A percentile compares a stretch with the other conserved stretches of the same genome.
phyloP scores from a whole-genome alignment of 2,113 vertebrate species.

The Caranx ignobilis region DNA sequence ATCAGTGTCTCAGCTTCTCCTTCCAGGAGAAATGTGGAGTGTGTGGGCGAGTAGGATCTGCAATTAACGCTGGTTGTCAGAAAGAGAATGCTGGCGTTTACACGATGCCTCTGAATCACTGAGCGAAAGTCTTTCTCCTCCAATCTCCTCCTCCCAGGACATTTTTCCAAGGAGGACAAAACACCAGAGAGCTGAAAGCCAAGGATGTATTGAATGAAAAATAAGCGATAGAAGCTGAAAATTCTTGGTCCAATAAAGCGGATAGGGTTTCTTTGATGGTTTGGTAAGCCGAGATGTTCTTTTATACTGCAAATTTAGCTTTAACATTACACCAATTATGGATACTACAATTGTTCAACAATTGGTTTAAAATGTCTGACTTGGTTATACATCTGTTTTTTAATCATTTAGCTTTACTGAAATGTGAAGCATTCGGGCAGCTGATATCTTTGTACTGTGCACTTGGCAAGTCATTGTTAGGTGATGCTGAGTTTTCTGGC shows the following conservation, averaged over 20 bases:
- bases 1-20: constrained; percentile 82
- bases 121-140: constrained; percentile 81
- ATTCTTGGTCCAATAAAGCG: constrained; percentile 74
- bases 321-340: constrained; percentile 19
- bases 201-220: constrained; percentile 69
- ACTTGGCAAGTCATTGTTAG: constrained; percentile 29
- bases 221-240: constrained; percentile 71
- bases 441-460: constrained; percentile 4
- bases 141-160: constrained; percentile 77
- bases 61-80: constrained; percentile 86
- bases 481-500: constrained; percentile 23
- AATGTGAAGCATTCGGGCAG: not conserved
- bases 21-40: constrained; percentile 84
- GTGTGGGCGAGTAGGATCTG: constrained; percentile 87
- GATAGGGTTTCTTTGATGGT: constrained; percentile 70
- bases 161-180: constrained; percentile 79
- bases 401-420: not conserved
- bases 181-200: constrained; percentile 72
- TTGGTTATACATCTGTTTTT: constrained; percentile 14
- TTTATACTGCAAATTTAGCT: constrained; percentile 44
- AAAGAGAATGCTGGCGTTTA: constrained; percentile 86
- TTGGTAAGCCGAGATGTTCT: constrained; percentile 73
- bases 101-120: constrained; percentile 84
- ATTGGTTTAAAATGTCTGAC: constrained; percentile 1
- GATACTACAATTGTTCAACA: constrained; percentile 13